These are phyloP conservation scores for Leuciscus waleckii DNA, from an alignment of 2,797 vertebrate species.

Conservation along the genomic window DNA sequence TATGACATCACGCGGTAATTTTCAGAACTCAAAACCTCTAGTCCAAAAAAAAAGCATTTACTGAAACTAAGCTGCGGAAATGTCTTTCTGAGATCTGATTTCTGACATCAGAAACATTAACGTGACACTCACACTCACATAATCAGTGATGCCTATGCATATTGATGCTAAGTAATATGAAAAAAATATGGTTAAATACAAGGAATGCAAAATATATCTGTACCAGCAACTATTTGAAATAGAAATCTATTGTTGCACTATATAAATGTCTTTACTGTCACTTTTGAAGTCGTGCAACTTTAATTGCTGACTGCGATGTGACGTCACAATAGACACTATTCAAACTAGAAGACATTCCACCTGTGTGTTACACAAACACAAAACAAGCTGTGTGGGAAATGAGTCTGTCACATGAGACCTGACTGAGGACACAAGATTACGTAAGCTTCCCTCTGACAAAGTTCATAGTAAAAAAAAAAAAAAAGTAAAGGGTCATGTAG, in stretches of 20 bases:
- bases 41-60: not conserved
- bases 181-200: not conserved
- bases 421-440: conserved; percentile 13
- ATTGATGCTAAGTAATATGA: not conserved
- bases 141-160: not conserved
- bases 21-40: not conserved
- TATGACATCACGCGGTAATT: not conserved
- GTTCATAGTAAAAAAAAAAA: not conserved
- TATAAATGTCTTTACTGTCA: not conserved
- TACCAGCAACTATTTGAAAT: not conserved
- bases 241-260: not conserved
- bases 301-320: not conserved
- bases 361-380: conserved; percentile 11
- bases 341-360: not conserved
- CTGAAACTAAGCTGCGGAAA: not conserved
- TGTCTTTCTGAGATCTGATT: not conserved
- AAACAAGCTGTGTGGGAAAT: not conserved
- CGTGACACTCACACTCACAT: not conserved
- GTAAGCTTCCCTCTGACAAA: not conserved
- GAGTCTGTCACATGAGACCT: conserved; percentile 19
- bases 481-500: not conserved
- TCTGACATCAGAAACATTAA: not conserved
- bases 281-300: not conserved
- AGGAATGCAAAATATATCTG: too few relatives aligned
- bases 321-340: not conserved